Base-by-base conservation (phyloP, 2,113 vertebrate species). In the Siphamia tubifer region DNA sequence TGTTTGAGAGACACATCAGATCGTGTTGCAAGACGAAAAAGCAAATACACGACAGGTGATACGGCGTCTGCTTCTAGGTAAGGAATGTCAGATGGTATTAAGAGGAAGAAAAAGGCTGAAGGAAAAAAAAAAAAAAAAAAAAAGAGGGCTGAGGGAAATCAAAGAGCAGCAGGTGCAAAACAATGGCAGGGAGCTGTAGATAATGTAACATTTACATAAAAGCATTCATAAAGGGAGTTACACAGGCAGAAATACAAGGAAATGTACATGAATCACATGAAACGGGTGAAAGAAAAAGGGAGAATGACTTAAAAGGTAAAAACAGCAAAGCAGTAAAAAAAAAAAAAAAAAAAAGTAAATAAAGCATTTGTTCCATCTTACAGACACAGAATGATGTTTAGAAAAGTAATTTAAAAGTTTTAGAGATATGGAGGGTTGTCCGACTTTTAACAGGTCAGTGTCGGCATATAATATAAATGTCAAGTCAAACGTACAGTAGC, bases 1-100 rank as follows among this genome's bases (percentile, higher is more conserved):
- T 89, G 78, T 81, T 58, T 74, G 83, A 89, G 77, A 81, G 66
- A 88, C 61, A 76, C 79, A 79, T 78, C 69, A 78, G 82, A 88
- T 90, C 75, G 32, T 54, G 75, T 92, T 91, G 82, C 86, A 85
- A 11, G 74, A 74, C 68, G 45, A 63, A 60, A 56, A 68, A 73
- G 63, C 1, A 35, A 77, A 68, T 6, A 70, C 72, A 69, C 52
- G 74, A 79, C 65, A 83, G 71, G 76, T 77, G 86, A 88, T 83
- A 79, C 72, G 4, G 13, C 3, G 17, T 64, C 63, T 65, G 44
- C 57, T 77, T 27, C 55, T 66, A 74, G 56, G 56, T 70, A 68
- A 86, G 52, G 63, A 82, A 75, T 68, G 75, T 79, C 83, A 68
- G 49, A 78, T 73, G 48, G 62, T 81, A 80, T 76, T 56, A 54